Evolutionary conservation across 1,140 invertebrate species (phyloP).

Genomic region (Latrodectus geometricus): DNA sequence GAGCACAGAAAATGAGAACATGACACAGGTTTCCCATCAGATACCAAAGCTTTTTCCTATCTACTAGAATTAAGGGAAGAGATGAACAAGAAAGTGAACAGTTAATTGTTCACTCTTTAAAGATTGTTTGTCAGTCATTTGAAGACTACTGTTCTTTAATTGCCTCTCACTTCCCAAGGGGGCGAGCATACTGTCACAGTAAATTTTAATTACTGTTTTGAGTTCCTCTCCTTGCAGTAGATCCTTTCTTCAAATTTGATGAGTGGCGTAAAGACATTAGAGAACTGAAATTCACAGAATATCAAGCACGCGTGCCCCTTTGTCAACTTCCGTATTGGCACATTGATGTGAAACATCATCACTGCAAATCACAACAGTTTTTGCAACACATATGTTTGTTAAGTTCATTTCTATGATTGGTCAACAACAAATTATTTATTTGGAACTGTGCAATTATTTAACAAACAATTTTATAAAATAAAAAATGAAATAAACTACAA

Average conservation of each 20-base stretch:
- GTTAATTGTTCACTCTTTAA: not conserved
- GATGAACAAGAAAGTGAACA: conserved; percentile 43
- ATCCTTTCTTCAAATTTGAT: conserved; percentile 54
- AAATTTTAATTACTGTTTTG: conserved; percentile 41
- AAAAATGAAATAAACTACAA: no score
- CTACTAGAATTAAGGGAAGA: conserved; percentile 61
- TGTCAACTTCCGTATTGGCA: conserved; percentile 46
- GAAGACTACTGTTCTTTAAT: not conserved
- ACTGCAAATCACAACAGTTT: conserved; percentile 20
- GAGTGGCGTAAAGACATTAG: conserved; percentile 48
- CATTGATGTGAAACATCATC: conserved; percentile 24
- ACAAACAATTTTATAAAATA: no score
- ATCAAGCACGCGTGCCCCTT: conserved; percentile 49
- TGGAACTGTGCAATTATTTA: no score
- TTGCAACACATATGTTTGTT: conserved; percentile 11
- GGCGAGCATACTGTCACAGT: conserved; percentile 37
- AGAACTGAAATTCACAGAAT: conserved; percentile 48
- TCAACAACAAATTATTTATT: no score
- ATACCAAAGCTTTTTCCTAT: conserved; percentile 59
- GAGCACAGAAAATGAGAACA: conserved; percentile 58
- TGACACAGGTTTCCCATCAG: conserved; percentile 51
- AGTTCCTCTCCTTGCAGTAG: conserved; percentile 19
- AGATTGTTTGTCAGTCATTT: not conserved
- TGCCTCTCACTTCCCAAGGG: conserved; percentile 24
- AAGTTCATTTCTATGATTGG: not conserved